phyloP scores from a whole-genome alignment of 2,797 vertebrate species.

The Chloroceryle amazona region DNA sequence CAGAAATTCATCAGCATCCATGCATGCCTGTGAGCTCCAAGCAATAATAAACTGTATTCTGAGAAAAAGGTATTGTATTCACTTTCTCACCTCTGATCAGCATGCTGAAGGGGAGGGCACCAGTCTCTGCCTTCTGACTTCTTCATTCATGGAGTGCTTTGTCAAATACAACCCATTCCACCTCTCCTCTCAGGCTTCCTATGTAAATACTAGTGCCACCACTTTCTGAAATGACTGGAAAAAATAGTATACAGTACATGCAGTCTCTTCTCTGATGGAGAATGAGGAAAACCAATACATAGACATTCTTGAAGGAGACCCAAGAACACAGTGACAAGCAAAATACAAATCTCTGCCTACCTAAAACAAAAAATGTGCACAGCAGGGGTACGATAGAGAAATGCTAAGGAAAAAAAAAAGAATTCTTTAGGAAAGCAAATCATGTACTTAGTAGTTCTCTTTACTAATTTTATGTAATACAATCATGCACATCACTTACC shows the following conservation, averaged over 20 bases:
- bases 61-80: neutral
- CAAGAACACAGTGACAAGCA: neutral
- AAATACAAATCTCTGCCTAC: neutral
- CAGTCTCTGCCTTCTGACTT: neutral
- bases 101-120: neutral
- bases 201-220: neutral
- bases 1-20: neutral
- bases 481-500: neutral
- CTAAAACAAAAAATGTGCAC: neutral
- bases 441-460: neutral
- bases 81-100: neutral
- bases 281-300: neutral
- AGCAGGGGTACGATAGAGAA: neutral
- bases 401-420: neutral
- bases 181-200: neutral
- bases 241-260: neutral
- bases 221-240: neutral
- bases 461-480: neutral
- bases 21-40: neutral
- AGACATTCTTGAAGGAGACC: neutral
- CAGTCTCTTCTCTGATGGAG: neutral
- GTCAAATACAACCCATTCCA: neutral
- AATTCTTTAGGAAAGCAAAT: neutral
- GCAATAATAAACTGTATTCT: neutral
- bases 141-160: neutral